These are phyloP conservation scores for Melipona beecheii DNA, from an alignment of 2,888 invertebrate genomes.

Conservation along the genomic window DNA sequence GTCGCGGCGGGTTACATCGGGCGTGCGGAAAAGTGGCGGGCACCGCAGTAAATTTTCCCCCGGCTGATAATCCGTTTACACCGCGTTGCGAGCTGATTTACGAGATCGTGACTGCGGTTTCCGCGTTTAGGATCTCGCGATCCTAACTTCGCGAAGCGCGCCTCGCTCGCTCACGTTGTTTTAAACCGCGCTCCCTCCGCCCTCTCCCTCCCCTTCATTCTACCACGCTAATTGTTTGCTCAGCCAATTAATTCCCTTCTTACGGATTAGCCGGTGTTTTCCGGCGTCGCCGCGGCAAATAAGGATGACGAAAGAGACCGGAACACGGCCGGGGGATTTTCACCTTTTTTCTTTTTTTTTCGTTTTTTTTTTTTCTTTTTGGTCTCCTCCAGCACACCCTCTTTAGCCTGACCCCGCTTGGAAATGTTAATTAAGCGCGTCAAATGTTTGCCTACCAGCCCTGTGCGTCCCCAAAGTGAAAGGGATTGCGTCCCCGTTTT, in stretches of 20 bases:
- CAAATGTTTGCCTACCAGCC: conserved; percentile 42
- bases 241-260: conserved; percentile 50
- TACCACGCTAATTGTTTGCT: conserved; percentile 32
- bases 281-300: conserved; percentile 30
- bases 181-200: conserved; percentile 13
- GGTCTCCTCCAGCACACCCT: background rate
- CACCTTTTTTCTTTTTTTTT: background rate
- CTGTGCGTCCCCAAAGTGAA: no score
- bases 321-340: background rate
- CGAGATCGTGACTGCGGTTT: conserved; percentile 60
- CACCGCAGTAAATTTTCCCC: conserved; percentile 64
- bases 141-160: conserved; percentile 22
- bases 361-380: background rate
- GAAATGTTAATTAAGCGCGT: conserved; percentile 51
- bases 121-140: conserved; percentile 47
- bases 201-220: background rate
- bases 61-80: conserved; percentile 70
- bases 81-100: conserved; percentile 59
- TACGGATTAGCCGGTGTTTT: conserved; percentile 39
- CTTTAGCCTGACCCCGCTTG: background rate
- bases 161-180: background rate
- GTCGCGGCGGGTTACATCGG: background rate
- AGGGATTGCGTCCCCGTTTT: no score
- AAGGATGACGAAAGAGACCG: conserved; percentile 27
- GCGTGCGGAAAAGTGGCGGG: conserved; percentile 28